These are phyloP conservation scores for Merodon equestris DNA, from an alignment of 2,888 invertebrate genomes.

Conservation along the genomic window DNA sequence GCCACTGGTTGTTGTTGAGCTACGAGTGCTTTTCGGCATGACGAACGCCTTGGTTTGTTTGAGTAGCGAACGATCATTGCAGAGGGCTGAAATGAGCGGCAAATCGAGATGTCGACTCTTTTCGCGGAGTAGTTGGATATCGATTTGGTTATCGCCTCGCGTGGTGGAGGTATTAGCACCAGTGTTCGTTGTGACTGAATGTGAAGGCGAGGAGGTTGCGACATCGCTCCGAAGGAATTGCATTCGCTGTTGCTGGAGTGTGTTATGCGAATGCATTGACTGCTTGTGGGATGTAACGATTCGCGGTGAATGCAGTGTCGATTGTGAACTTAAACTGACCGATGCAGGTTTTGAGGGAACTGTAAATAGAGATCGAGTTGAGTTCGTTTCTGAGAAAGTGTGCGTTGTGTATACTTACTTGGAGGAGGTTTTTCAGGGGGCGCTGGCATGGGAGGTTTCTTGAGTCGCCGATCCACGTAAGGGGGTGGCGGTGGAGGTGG, in stretches of 20 bases:
- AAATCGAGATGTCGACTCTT: conserved; percentile 94
- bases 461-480: conserved; percentile 77
- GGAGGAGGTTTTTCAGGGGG: conserved; percentile 79
- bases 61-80: conserved; percentile 93
- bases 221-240: conserved; percentile 53
- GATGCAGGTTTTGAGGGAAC: conserved; percentile 76
- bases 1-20: conserved; percentile 21
- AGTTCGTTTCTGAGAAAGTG: not conserved
- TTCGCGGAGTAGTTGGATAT: conserved; percentile 91
- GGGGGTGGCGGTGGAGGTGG: conserved; percentile 82
- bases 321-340: conserved; percentile 58
- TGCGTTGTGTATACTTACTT: conserved; percentile 73
- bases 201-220: conserved; percentile 29
- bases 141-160: conserved; percentile 79
- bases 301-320: conserved; percentile 69
- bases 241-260: conserved; percentile 45
- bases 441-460: conserved; percentile 80
- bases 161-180: conserved; percentile 79
- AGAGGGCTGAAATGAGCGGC: conserved; percentile 94
- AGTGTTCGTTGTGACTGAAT: conserved; percentile 47
- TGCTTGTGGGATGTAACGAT: conserved; percentile 73
- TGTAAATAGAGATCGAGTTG: conserved; percentile 56
- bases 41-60: conserved; percentile 94
- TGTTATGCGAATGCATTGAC: conserved; percentile 32
- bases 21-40: conserved; percentile 84